Conservation (phyloP, 2,113 vertebrate species). For the Calcarius ornatus region DNA sequence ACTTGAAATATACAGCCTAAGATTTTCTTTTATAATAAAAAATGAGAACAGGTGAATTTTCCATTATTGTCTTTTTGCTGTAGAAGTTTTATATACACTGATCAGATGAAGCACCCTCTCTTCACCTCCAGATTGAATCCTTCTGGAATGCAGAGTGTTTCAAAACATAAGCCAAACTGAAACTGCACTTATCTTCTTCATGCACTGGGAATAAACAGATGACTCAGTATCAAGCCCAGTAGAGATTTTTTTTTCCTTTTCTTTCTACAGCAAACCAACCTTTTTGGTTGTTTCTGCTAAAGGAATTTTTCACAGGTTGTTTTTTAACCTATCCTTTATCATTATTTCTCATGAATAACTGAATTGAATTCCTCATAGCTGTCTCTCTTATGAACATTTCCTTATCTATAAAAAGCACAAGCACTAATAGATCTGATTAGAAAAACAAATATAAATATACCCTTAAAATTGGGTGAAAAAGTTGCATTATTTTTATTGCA, state of each 20-base stretch:
- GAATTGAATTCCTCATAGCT: not conserved
- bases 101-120: not conserved
- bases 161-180: not conserved
- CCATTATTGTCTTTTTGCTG: not conserved
- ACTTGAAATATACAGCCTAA: not conserved
- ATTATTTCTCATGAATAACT: not conserved
- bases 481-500: not conserved
- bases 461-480: not conserved
- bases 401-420: not conserved
- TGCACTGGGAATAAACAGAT: not conserved
- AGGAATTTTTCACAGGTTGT: not conserved
- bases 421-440: not conserved
- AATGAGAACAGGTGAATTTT: slow-evolving; percentile 12
- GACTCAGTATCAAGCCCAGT: not conserved
- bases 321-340: not conserved
- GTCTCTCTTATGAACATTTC: not conserved
- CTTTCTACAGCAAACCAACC: not conserved
- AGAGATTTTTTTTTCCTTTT: not conserved
- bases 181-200: not conserved
- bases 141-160: not conserved
- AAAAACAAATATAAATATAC: not conserved
- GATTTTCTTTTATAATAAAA: not conserved
- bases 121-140: not conserved
- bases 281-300: not conserved
- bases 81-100: not conserved